A percentile compares a stretch with the other conserved stretches of the same genome.
Evolutionary conservation across 1,140 invertebrate genomes (phyloP).

Genomic region (Luehdorfia chinensis): DNA sequence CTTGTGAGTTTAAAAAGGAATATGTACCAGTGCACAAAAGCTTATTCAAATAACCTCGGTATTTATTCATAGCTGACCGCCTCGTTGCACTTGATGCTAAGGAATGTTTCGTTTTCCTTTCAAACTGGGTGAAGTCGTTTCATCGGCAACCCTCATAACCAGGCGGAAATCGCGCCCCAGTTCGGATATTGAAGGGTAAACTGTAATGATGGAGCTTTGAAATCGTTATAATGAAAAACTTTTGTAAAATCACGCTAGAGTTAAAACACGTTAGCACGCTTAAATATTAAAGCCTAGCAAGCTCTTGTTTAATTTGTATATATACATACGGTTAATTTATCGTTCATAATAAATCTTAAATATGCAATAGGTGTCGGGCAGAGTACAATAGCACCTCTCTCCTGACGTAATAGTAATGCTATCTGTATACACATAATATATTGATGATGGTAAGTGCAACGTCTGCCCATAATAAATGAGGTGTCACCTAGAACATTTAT

Average conservation of each 20-base stretch:
- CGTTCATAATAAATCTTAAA: too few relatives aligned
- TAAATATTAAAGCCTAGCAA: too few relatives aligned
- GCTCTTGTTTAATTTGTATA: too few relatives aligned
- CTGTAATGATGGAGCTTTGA: conserved; percentile 18
- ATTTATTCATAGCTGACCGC: conserved; percentile 19
- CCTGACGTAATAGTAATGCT: too few relatives aligned
- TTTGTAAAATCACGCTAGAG: conserved; percentile 11
- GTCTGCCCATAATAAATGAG: too few relatives aligned
- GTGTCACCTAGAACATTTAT: too few relatives aligned
- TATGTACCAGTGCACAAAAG: not conserved
- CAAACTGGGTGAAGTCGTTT: conserved; percentile 23
- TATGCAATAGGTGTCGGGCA: too few relatives aligned
- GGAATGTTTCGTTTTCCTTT: conserved; percentile 35
- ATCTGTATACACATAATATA: too few relatives aligned
- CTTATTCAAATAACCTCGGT: conserved; percentile 15
- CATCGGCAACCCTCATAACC: conserved; percentile 13
- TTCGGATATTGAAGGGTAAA: conserved; percentile 42
- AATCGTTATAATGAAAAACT: conserved; percentile 11
- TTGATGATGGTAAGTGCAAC: too few relatives aligned
- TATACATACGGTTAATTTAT: too few relatives aligned
- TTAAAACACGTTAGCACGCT: not conserved
- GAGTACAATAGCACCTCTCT: too few relatives aligned
- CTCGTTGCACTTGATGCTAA: conserved; percentile 21
- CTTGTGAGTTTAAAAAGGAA: too few relatives aligned
- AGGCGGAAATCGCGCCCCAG: conserved; percentile 27